Evolutionary conservation across 2,113 vertebrate species (phyloP).

Genomic region (Poeciliopsis retropinna): DNA sequence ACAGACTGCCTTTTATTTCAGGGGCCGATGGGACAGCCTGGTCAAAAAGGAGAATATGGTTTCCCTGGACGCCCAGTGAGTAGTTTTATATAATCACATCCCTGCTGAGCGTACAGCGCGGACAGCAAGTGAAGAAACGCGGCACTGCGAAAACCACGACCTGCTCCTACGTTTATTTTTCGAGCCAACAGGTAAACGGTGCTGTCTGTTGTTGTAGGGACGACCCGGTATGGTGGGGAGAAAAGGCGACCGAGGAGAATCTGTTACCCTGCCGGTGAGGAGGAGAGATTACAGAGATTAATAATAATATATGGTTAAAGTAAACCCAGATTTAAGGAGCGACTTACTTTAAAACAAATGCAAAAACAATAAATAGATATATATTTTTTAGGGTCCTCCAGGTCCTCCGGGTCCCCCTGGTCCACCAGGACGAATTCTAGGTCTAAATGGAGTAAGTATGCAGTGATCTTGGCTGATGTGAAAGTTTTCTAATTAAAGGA

Average conservation of each 20-base stretch:
- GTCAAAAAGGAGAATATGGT: constrained; percentile 92
- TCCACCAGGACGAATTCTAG: constrained; percentile 83
- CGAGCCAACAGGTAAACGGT: background rate
- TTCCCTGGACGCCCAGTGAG: constrained; percentile 90
- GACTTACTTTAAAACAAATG: background rate
- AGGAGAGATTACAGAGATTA: background rate
- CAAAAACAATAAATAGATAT: background rate
- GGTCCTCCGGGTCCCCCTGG: constrained; percentile 89
- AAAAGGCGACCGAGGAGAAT: constrained; percentile 88
- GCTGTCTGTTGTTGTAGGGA: constrained; percentile 77
- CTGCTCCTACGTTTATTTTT: background rate
- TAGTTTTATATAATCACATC: constrained; percentile 23
- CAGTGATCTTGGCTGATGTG: background rate
- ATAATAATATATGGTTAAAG: background rate
- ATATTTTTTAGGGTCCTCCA: constrained; percentile 85
- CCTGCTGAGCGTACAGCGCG: background rate
- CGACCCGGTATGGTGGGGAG: constrained; percentile 87
- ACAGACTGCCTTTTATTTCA: constrained; percentile 52
- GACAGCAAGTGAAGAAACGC: background rate
- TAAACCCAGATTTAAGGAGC: background rate
- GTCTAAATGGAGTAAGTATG: constrained; percentile 88
- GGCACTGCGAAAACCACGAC: background rate
- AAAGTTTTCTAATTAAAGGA: background rate
- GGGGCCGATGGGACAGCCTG: constrained; percentile 87
- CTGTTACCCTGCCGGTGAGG: constrained; percentile 80